Evolutionary conservation across 35 echinoderm and acorn worm species (phyloP).

Genomic region (Ophiothrix spiculata): DNA sequence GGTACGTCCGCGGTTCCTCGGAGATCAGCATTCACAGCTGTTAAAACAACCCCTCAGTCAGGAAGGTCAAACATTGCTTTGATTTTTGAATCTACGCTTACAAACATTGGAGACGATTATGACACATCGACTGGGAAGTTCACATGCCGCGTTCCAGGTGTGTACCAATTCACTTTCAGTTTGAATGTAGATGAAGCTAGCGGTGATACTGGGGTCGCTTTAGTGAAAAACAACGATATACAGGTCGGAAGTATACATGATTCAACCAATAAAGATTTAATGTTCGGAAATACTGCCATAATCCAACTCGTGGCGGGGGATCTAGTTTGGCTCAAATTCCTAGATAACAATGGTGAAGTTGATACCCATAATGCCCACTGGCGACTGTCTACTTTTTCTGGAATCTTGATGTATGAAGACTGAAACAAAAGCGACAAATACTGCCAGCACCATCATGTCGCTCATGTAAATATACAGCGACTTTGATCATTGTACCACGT

Average conservation of each 20-base stretch:
- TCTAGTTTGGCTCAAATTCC: neutral
- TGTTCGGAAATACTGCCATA: neutral
- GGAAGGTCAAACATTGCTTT: neutral
- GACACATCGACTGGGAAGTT: neutral
- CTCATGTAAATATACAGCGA: too few relatives aligned
- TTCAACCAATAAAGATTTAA: neutral
- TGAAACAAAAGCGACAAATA: too few relatives aligned
- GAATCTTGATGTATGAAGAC: neutral
- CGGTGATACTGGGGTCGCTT: neutral
- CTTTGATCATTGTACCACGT: too few relatives aligned
- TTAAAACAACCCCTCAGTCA: neutral
- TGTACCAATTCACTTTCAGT: neutral
- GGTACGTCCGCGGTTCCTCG: neutral
- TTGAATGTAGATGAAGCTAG: neutral
- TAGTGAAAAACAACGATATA: neutral
- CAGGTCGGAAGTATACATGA: neutral
- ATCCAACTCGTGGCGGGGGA: neutral
- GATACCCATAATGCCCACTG: neutral
- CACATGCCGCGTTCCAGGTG: neutral
- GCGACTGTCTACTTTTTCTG: neutral
- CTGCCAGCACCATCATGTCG: too few relatives aligned
- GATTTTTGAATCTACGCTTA: neutral
- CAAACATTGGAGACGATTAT: neutral
- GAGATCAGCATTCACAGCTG: neutral
- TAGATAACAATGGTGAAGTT: neutral